These are phyloP conservation scores for Drosophila busckii DNA, from an alignment of 1,140 invertebrate species.

Conservation along the genomic window DNA sequence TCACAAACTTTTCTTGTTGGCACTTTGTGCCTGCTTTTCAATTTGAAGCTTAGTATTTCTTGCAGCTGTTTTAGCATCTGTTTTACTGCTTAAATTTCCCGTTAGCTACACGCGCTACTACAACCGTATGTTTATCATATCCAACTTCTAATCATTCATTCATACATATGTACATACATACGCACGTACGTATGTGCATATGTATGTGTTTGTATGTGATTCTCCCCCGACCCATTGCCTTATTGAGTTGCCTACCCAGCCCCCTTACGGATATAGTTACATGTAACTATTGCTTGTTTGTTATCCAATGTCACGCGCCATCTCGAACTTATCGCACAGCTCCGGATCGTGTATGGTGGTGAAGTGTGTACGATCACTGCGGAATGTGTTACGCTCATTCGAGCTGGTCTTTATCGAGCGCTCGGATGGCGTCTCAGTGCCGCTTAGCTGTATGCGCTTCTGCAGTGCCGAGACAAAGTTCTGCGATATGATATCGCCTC, in stretches of 20 bases:
- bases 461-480: constrained; percentile 90
- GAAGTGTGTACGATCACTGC: constrained; percentile 86
- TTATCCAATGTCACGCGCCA: constrained; percentile 78
- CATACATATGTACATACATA: not conserved
- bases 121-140: too few relatives aligned
- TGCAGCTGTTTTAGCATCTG: too few relatives aligned
- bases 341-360: constrained; percentile 80
- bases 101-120: too few relatives aligned
- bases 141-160: constrained; percentile 7
- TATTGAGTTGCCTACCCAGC: constrained; percentile 12
- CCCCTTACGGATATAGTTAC: constrained; percentile 74
- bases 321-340: constrained; percentile 77
- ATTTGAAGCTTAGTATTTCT: too few relatives aligned
- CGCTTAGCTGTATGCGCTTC: constrained; percentile 81
- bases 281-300: constrained; percentile 78
- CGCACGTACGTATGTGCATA: not conserved
- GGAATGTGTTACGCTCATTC: constrained; percentile 85
- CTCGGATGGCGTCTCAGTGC: constrained; percentile 73
- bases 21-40: too few relatives aligned
- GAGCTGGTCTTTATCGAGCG: constrained; percentile 79
- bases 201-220: not conserved
- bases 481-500: constrained; percentile 94
- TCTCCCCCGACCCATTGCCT: constrained; percentile 43
- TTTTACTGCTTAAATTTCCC: too few relatives aligned
- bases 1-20: too few relatives aligned